These are phyloP conservation scores for Philereme vetulata DNA, from an alignment of 2,888 invertebrate species.

Conservation along the genomic window DNA sequence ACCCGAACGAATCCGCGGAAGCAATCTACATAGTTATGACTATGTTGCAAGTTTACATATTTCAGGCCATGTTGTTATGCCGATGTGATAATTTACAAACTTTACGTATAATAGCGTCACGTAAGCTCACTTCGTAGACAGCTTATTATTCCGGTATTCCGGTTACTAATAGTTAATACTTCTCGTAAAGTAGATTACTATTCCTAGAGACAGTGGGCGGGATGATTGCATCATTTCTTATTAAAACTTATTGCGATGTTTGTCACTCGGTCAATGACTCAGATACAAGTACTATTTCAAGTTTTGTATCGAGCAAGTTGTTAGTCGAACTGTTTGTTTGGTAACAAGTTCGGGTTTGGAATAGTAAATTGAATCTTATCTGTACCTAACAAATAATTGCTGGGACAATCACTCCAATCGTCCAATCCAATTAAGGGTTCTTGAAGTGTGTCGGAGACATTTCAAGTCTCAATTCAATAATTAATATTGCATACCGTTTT, in stretches of 20 bases:
- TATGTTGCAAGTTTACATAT: too few species aligned
- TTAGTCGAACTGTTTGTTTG: neutral
- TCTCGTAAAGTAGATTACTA: slow-evolving; percentile 23
- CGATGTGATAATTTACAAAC: neutral
- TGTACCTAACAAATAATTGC: neutral
- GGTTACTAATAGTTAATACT: slow-evolving; percentile 10
- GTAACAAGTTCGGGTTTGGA: neutral
- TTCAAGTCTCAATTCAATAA: too few species aligned
- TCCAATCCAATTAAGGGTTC: neutral
- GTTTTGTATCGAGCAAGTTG: neutral
- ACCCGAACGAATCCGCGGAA: too few species aligned
- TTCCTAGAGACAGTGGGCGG: slow-evolving; percentile 19
- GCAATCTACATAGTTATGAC: too few species aligned
- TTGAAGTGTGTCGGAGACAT: too few species aligned
- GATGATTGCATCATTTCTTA: slow-evolving; percentile 29
- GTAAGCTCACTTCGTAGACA: slow-evolving; percentile 1
- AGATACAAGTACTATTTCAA: neutral
- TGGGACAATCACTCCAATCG: neutral
- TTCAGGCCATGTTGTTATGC: too few species aligned
- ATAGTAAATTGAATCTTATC: slow-evolving; percentile 1
- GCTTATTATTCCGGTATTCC: slow-evolving; percentile 7
- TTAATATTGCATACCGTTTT: too few species aligned
- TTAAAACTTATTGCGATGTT: slow-evolving; percentile 25
- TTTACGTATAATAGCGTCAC: slow-evolving; percentile 10
- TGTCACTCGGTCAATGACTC: slow-evolving; percentile 32